These are phyloP conservation scores for Pimpla rufipes DNA, from an alignment of 2,888 invertebrate species.

Conservation along the genomic window DNA sequence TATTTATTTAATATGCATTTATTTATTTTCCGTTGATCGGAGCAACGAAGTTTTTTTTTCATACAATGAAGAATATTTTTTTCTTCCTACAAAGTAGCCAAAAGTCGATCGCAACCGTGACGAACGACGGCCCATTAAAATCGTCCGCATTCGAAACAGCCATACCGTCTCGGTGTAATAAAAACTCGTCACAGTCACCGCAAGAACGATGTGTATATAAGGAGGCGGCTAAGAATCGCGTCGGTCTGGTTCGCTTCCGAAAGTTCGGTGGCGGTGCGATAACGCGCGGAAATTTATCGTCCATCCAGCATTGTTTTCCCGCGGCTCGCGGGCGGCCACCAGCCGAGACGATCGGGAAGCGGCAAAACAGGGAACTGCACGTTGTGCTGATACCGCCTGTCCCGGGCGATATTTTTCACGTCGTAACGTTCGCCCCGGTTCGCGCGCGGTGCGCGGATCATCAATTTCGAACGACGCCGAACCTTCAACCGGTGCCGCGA, in stretches of 20 bases:
- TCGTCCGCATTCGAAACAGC: too few species aligned
- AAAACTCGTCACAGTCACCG: neutral
- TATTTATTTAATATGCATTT: too few species aligned
- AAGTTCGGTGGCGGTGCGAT: constrained; percentile 25
- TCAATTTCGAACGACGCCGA: constrained; percentile 63
- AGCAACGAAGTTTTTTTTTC: too few species aligned
- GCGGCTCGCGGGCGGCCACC: constrained; percentile 42
- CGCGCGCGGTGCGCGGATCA: constrained; percentile 54
- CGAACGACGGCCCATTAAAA: too few species aligned
- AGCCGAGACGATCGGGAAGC: constrained; percentile 49
- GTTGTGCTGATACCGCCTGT: constrained; percentile 53
- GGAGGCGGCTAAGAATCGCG: constrained; percentile 9
- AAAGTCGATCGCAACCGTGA: too few species aligned
- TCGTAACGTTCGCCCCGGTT: constrained; percentile 54
- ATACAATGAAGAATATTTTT: too few species aligned
- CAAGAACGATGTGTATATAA: neutral
- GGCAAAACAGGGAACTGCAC: constrained; percentile 39
- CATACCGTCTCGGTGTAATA: neutral
- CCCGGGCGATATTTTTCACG: constrained; percentile 62
- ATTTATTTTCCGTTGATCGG: too few species aligned
- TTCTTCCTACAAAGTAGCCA: too few species aligned
- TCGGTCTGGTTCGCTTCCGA: constrained; percentile 29
- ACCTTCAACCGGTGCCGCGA: constrained; percentile 24
- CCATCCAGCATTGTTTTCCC: constrained; percentile 65
- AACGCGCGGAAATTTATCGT: constrained; percentile 62